These are phyloP conservation scores for Thomomys bottae DNA, from an alignment of 2,113 vertebrate species.

Conservation along the genomic window DNA sequence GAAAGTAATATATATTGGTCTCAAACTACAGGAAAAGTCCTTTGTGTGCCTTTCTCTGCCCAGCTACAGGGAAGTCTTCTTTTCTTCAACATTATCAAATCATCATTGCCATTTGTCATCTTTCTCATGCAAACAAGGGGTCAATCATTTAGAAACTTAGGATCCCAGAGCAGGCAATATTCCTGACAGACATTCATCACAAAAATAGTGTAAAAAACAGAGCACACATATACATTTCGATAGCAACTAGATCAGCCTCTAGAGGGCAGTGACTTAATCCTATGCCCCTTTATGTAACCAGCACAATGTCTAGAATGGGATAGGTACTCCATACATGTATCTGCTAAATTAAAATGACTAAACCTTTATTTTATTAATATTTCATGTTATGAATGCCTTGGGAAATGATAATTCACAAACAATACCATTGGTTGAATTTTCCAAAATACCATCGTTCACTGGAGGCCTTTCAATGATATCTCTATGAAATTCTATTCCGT, in stretches of 20 bases:
- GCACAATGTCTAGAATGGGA: accelerated
- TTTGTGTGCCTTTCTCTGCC: not conserved
- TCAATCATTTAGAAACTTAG: not conserved
- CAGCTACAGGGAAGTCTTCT: too few species aligned
- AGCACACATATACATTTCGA: accelerated
- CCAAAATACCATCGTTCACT: not conserved
- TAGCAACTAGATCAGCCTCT: accelerated
- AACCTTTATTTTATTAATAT: too few species aligned
- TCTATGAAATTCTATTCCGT: not conserved
- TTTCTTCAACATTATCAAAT: not conserved
- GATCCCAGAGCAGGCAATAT: not conserved
- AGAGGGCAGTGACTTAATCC: not conserved
- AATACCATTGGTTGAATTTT: not conserved
- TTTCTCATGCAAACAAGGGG: not conserved
- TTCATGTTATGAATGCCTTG: not conserved
- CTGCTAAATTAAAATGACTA: not conserved
- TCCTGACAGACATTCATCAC: not conserved
- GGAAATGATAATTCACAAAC: not conserved
- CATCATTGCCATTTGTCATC: not conserved
- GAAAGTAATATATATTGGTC: accelerated
- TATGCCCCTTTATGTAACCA: not conserved
- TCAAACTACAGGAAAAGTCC: not conserved
- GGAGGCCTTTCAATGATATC: not conserved
- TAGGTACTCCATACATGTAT: not conserved
- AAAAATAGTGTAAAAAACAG: not conserved